These are phyloP conservation scores for Tarsius wallacei DNA, from an alignment of 2,797 vertebrate species.

Conservation along the genomic window DNA sequence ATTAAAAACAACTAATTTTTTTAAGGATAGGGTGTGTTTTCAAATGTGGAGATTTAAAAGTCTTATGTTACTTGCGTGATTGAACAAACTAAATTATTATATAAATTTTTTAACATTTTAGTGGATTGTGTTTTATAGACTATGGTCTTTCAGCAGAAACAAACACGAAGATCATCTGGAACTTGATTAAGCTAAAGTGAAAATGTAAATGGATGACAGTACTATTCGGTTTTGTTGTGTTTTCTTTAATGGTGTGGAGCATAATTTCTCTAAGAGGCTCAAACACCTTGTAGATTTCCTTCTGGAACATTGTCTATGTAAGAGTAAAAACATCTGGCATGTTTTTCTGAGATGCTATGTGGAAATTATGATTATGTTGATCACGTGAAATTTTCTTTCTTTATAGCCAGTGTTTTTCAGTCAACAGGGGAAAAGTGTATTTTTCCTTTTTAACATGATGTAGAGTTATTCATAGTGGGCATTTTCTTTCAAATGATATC, in stretches of 20 bases:
- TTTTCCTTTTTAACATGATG: neutral
- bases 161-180: neutral
- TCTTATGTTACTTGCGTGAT: too few species aligned
- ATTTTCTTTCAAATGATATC: conserved; percentile 27
- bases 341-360: neutral
- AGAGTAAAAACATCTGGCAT: neutral
- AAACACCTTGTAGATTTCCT: neutral
- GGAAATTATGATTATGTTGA: conserved; percentile 3
- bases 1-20: neutral
- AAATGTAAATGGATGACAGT: neutral
- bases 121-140: neutral
- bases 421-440: neutral
- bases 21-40: conserved; percentile 8
- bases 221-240: neutral
- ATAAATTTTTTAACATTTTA: conserved; percentile 10
- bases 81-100: conserved; percentile 37
- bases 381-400: conserved; percentile 42
- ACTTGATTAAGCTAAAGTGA: neutral
- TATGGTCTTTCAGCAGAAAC: conserved; percentile 8
- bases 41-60: neutral
- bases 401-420: conserved; percentile 20
- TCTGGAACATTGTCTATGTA: neutral
- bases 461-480: neutral
- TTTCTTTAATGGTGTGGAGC: neutral
- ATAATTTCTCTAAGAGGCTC: neutral